Conservation (phyloP, 2,888 invertebrate genomes). For the Petrolisthes manimaculis region DNA sequence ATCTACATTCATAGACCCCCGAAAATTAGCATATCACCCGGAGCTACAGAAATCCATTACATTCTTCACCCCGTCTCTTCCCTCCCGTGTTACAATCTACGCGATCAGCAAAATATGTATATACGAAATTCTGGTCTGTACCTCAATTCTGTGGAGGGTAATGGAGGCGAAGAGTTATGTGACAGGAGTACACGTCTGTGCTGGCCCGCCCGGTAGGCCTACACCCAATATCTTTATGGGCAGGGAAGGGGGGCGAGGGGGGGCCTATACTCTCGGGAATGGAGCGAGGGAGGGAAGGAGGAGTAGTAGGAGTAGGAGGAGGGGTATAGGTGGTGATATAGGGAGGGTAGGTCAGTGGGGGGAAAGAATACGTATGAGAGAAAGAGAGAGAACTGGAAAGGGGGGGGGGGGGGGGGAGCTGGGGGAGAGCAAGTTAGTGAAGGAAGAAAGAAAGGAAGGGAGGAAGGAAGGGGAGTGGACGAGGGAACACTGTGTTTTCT, state of each 20-base stretch:
- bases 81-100: constrained; percentile 22
- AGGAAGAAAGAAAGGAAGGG: not conserved
- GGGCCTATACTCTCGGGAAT: constrained; percentile 13
- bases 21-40: constrained; percentile 8
- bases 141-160: constrained; percentile 50
- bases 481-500: no score
- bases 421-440: not conserved
- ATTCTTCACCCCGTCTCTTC: constrained; percentile 9
- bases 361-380: not conserved
- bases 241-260: constrained; percentile 16
- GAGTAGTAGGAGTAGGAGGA: constrained; percentile 29
- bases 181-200: constrained; percentile 36
- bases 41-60: constrained; percentile 12
- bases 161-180: constrained; percentile 48
- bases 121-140: constrained; percentile 28
- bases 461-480: not conserved
- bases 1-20: not conserved
- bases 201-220: constrained; percentile 38
- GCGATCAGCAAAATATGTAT: constrained; percentile 37
- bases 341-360: not conserved
- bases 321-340: not conserved
- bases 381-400: constrained; percentile 27
- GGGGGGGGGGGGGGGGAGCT: not conserved
- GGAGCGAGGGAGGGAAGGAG: constrained; percentile 16
- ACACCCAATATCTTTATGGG: constrained; percentile 41